Evolutionary conservation across 2,113 vertebrate species (phyloP).

Genomic region (Galbula dea): DNA sequence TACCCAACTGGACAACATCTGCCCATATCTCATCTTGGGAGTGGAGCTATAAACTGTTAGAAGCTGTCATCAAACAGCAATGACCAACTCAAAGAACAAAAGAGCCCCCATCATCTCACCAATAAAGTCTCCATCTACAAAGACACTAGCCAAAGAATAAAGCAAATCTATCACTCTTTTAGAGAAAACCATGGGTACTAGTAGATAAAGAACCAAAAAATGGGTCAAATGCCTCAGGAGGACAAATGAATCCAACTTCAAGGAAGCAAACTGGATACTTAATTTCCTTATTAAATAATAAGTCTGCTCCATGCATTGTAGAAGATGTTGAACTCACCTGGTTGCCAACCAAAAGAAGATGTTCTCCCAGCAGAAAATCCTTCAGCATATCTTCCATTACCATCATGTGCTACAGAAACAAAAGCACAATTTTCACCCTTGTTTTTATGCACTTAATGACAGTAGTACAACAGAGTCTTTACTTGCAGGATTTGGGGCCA

Average conservation of each 20-base stretch:
- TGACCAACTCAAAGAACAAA: not conserved
- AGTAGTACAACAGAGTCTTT: not conserved
- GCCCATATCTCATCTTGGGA: not conserved
- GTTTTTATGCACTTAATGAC: not conserved
- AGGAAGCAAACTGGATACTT: not conserved
- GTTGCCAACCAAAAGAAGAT: conserved; percentile 94
- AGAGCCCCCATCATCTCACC: not conserved
- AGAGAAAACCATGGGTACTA: not conserved
- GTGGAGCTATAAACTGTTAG: not conserved
- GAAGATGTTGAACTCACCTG: conserved; percentile 80
- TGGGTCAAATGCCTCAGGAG: not conserved
- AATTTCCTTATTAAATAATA: not conserved
- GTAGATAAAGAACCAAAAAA: not conserved
- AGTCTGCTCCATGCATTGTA: not conserved
- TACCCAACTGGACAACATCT: not conserved
- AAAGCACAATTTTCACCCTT: not conserved
- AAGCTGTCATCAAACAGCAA: not conserved
- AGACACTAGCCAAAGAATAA: not conserved
- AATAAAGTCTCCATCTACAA: not conserved
- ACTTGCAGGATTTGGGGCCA: not conserved
- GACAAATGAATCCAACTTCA: not conserved
- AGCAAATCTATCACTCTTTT: not conserved
- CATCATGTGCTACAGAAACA: conserved; percentile 84
- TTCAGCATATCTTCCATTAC: conserved; percentile 99
- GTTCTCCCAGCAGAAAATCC: conserved; percentile 93